These are phyloP conservation scores for Tupiocoris notatus DNA, from an alignment of 2,888 invertebrate genomes.

Conservation along the genomic window DNA sequence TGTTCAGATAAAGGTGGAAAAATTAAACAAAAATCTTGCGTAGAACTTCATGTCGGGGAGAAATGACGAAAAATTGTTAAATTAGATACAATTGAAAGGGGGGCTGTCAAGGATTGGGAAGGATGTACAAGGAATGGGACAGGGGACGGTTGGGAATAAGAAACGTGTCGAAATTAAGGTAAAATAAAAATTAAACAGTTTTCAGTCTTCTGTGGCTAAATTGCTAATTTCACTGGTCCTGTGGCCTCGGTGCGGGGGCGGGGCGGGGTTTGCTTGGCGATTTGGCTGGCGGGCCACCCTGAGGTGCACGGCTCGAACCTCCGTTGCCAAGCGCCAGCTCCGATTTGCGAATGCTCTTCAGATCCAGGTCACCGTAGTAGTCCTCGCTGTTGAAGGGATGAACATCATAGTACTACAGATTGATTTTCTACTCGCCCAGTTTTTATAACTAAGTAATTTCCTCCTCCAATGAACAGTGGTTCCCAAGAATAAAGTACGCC, in stretches of 20 bases:
- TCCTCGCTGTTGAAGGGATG: constrained; percentile 77
- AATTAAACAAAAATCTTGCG: background rate
- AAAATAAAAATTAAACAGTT: constrained; percentile 1
- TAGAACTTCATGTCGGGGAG: too few relatives aligned
- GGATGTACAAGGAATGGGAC: constrained; percentile 16
- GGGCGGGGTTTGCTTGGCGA: constrained; percentile 53
- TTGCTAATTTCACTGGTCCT: constrained; percentile 41
- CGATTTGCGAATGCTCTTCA: constrained; percentile 93
- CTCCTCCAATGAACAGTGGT: too few relatives aligned
- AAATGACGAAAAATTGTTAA: too few relatives aligned
- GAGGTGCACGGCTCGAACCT: constrained; percentile 58
- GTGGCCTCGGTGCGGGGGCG: constrained; percentile 52
- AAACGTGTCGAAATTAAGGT: constrained; percentile 5
- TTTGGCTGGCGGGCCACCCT: constrained; percentile 54
- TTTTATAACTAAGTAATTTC: too few relatives aligned
- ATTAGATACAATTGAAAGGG: too few relatives aligned
- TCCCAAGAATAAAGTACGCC: too few relatives aligned
- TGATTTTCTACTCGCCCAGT: too few relatives aligned
- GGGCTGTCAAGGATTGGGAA: background rate
- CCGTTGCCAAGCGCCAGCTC: constrained; percentile 81
- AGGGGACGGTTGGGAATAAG: background rate
- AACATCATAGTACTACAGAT: too few relatives aligned
- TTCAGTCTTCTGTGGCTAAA: constrained; percentile 37
- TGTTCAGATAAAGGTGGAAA: constrained; percentile 12
- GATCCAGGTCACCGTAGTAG: constrained; percentile 92